Conservation (phyloP, 2,113 vertebrate genomes). For the Saccopteryx leptura region DNA sequence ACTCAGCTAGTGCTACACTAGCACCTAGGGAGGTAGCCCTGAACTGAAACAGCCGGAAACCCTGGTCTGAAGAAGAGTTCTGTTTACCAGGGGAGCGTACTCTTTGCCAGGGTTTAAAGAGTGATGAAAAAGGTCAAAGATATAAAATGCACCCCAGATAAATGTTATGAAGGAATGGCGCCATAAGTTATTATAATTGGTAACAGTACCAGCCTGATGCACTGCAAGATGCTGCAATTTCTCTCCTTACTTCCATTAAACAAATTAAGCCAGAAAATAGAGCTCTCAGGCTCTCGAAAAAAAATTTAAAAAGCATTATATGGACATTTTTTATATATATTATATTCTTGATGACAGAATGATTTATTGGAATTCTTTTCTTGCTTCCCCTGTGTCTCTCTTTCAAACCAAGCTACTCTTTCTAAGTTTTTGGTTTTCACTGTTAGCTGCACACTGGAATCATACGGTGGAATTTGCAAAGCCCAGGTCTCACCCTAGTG, state of each 20-base stretch:
- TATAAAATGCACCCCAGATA: background rate
- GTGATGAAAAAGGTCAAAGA: background rate
- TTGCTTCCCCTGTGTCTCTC: slow-evolving; percentile 17
- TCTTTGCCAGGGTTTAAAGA: background rate
- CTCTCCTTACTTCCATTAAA: background rate
- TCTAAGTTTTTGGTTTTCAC: slow-evolving; percentile 27
- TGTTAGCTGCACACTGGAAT: background rate
- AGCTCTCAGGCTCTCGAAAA: background rate
- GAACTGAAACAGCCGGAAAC: background rate
- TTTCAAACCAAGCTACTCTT: slow-evolving; percentile 29
- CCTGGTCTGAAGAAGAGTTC: background rate
- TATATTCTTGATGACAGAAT: background rate
- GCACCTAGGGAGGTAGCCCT: background rate
- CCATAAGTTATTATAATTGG: background rate
- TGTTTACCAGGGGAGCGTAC: background rate
- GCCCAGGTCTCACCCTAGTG: background rate
- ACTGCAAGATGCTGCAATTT: background rate
- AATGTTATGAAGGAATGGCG: background rate
- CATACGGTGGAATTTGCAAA: background rate
- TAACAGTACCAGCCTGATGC: background rate
- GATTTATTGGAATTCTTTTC: background rate
- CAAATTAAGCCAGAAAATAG: background rate
- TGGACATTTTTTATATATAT: background rate
- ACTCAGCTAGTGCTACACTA: background rate
- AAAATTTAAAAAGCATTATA: background rate